Evolutionary conservation across 2,113 vertebrate genomes (phyloP).

Genomic region (Balaeniceps rex): DNA sequence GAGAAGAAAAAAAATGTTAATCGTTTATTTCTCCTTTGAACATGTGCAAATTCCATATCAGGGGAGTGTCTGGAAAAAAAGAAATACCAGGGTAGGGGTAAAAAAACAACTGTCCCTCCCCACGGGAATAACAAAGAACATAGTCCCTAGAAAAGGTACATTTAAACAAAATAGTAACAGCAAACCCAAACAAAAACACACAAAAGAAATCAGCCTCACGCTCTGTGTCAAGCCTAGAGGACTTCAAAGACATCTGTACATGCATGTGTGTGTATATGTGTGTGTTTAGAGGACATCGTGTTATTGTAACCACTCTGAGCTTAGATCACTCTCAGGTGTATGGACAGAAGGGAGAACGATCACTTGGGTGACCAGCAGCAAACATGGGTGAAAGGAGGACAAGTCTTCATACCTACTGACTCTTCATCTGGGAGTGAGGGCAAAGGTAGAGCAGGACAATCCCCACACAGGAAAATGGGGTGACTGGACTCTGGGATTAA

Average conservation of each 20-base stretch:
- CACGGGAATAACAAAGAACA: not conserved
- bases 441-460: not conserved
- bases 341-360: not conserved
- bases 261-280: not conserved
- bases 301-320: not conserved
- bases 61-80: not conserved
- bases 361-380: not conserved
- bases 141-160: not conserved
- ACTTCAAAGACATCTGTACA: not conserved
- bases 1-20: not conserved
- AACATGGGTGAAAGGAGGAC: not conserved
- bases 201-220: not conserved
- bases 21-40: slow-evolving; percentile 39
- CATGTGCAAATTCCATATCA: slow-evolving; percentile 2
- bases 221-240: not conserved
- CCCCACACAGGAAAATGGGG: not conserved
- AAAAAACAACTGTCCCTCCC: not conserved
- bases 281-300: not conserved
- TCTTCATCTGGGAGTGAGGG: not conserved
- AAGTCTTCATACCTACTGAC: not conserved
- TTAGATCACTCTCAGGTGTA: not conserved
- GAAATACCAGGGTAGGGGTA: not conserved
- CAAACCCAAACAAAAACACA: not conserved
- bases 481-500: not conserved
- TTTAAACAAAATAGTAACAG: not conserved